phyloP scores from a whole-genome alignment of 2,797 vertebrate genomes.

The Acanthurus leucopareius region DNA sequence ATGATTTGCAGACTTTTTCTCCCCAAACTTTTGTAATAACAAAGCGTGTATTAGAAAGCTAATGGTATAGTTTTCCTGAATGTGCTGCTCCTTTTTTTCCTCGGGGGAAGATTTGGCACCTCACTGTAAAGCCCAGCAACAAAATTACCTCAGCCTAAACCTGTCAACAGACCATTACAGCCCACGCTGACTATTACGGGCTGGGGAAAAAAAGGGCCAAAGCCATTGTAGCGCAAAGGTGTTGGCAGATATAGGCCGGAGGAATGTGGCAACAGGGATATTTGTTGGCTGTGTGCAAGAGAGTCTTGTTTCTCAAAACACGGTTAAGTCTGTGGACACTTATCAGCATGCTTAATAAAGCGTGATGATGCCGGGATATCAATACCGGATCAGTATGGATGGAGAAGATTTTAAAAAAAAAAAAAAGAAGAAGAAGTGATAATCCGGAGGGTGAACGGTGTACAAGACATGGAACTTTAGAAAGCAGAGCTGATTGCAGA shows the following conservation, averaged over 20 bases:
- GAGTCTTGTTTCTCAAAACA: constrained; percentile 76
- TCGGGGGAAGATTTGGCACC: constrained; percentile 80
- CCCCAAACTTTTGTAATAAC: constrained; percentile 56
- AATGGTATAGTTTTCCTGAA: constrained; percentile 60
- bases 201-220: constrained; percentile 76
- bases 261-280: constrained; percentile 83
- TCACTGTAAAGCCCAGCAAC: constrained; percentile 81
- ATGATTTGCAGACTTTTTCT: constrained; percentile 41
- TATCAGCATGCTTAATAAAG: constrained; percentile 81
- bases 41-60: constrained; percentile 56
- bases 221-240: constrained; percentile 86
- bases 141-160: constrained; percentile 88
- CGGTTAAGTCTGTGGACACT: constrained; percentile 68
- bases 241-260: constrained; percentile 86
- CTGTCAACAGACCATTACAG: constrained; percentile 89
- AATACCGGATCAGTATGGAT: constrained; percentile 66
- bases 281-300: constrained; percentile 72
- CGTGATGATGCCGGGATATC: constrained; percentile 71
- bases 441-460: constrained; percentile 46
- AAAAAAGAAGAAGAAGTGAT: constrained; percentile 7
- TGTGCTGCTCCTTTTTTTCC: constrained; percentile 67
- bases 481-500: constrained; percentile 52
- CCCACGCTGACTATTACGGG: constrained; percentile 83
- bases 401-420: constrained; percentile 42
- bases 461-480: constrained; percentile 28